Evolutionary conservation across 2,113 vertebrate species (phyloP), one percentile per base, ranked within the genome.

Genomic region (Halcyon senegalensis): DNA sequence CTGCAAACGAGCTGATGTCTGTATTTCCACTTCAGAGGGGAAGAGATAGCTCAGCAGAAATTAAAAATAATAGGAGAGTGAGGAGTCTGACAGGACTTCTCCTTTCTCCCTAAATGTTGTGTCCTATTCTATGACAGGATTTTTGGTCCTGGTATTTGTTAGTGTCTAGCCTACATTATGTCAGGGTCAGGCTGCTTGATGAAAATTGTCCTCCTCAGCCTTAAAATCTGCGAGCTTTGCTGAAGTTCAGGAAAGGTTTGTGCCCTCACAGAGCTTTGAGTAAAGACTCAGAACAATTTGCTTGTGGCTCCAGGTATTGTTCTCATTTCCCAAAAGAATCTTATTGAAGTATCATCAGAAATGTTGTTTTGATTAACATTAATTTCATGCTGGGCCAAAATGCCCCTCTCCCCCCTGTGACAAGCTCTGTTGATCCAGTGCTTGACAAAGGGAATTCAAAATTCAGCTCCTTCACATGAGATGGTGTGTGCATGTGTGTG

Each of bases 391-490:
- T 2, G 4, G 80, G 55, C 30, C 74, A 89, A 87, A 96, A 79
- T 62, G 23, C 6, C 48, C 58, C 21, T 75, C 28, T 86, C 13
- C 16, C 20, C 16, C 2, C 60, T 28, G 41, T 55, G 83, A 81
- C 68, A 85, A 77, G 51, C 16, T 95, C 37, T 30, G 62, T 2
- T 58, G 70, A 92, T 50, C 21, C 31, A 48, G 16, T 21, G 16
- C 44, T 79, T 41, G 90, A 89, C 93, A 90, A 94, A 93, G 35
- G 16, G 53, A 90, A 90, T 89, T 96, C 44, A 89, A 84, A 95
- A 90, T 90, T 87, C 94, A 87, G 33, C 60, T 94, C 64, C 92
- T 96, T 95, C 96, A 87, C 7, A 7, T 94, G 91, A 96, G 83
- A 46, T 67, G 77, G 74, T 83, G 67, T 60, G 88, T 3, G 59